Percentiles rank a stretch among this genome's conserved stretches.
These are phyloP conservation scores for western clawed frog (Xenopus tropicalis) DNA, from an alignment of 2,113 vertebrate species.

Conservation along the genomic window DNA sequence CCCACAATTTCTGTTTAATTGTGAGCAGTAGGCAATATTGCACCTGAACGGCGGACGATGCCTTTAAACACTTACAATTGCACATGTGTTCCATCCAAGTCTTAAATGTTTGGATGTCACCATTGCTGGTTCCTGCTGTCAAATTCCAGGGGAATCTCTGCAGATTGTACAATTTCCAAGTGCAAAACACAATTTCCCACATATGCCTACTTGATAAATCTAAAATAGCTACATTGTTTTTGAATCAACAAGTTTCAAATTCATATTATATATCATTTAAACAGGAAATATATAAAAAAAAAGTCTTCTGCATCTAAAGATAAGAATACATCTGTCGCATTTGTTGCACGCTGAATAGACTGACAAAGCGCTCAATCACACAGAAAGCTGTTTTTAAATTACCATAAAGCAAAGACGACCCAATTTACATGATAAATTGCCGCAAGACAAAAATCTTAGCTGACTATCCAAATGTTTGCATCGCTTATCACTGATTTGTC, in stretches of 20 bases:
- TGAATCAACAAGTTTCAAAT: background rate
- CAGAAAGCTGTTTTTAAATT: conserved; percentile 84
- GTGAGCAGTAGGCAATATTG: no score
- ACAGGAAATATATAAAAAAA: conserved; percentile 21
- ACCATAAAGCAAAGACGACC: conserved; percentile 78
- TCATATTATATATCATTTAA: background rate
- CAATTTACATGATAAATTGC: conserved; percentile 89
- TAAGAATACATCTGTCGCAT: conserved; percentile 74
- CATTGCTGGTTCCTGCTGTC: no score
- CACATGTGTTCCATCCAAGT: no score
- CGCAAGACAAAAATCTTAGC: conserved; percentile 71
- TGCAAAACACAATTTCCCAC: no score
- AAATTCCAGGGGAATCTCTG: no score
- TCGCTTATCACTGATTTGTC: conserved; percentile 70
- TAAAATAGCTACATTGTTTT: no score
- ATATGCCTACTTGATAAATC: no score
- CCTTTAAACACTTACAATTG: no score
- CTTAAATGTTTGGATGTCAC: no score
- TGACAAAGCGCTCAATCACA: conserved; percentile 83
- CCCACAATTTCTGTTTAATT: no score
- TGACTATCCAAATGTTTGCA: conserved; percentile 68
- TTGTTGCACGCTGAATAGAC: conserved; percentile 68
- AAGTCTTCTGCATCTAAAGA: conserved; percentile 52
- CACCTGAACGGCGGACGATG: no score
- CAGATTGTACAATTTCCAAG: no score